A percentile compares a stretch with the other conserved stretches of the same genome.
These are phyloP conservation scores for Psilanteris sp. DNA, from an alignment of 1,140 invertebrate genomes.

Conservation along the genomic window DNA sequence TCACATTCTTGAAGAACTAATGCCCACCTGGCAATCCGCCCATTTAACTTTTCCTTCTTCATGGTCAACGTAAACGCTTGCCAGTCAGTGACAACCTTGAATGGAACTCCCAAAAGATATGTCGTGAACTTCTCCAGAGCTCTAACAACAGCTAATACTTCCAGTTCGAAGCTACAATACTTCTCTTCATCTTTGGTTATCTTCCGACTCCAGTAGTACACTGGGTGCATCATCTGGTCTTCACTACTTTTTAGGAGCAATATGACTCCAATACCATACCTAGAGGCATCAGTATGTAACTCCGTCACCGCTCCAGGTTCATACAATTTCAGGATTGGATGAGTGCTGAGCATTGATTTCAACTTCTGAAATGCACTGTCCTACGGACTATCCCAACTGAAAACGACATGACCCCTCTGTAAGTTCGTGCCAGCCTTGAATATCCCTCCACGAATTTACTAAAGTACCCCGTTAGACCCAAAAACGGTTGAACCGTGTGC, in stretches of 20 bases:
- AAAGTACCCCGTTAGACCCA: constrained; percentile 8
- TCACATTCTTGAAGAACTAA: too few relatives aligned
- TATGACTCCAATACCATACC: not conserved
- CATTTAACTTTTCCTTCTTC: too few relatives aligned
- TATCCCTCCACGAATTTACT: constrained; percentile 13
- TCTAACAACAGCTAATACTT: too few relatives aligned
- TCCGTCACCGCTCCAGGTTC: not conserved
- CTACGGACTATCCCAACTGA: not conserved
- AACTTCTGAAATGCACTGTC: not conserved
- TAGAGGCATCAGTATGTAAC: not conserved
- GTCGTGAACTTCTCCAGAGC: too few relatives aligned
- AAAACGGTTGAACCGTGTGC: constrained; percentile 3
- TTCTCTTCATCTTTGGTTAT: too few relatives aligned
- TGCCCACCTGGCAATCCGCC: too few relatives aligned
- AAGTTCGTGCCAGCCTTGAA: constrained; percentile 2
- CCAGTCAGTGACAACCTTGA: too few relatives aligned
- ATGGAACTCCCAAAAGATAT: too few relatives aligned
- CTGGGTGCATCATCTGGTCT: too few relatives aligned
- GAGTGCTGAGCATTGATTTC: not conserved
- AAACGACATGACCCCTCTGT: not conserved
- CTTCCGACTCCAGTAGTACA: too few relatives aligned
- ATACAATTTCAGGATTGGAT: not conserved
- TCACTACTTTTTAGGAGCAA: not conserved
- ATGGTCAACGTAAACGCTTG: too few relatives aligned
- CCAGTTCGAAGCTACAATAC: too few relatives aligned